Evolutionary conservation across 2,888 invertebrate species (phyloP), one percentile per base, ranked within the genome.

Genomic region (Criorhina ranunculi): DNA sequence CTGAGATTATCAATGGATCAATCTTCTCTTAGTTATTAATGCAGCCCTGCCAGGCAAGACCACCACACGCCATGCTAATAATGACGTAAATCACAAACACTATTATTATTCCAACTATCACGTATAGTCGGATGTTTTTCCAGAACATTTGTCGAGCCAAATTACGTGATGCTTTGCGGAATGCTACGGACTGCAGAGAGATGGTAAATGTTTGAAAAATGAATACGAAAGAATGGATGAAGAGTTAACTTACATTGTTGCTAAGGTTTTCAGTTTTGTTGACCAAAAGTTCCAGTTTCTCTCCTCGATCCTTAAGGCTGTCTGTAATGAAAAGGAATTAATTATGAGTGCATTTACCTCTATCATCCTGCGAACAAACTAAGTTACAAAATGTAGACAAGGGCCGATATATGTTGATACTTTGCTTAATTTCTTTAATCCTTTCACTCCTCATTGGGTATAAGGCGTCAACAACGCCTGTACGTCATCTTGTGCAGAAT

Each of bases 251-350:
- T 93, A 98, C 98, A 91, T 95, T 96, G 85, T 95, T 95, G 89
- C 95, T 96, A 87, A 99, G 94, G 92, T 96, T 96, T 90, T 98
- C 97, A 60, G 98, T 96, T 93, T 98, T 98, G 91, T 98, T 95
- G 6, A 98, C 96, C 69, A 99, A 93, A 66, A 98, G 93, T 91
- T 98, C 98, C 87, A 99, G 92, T 92, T 95, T 95, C 92, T 98
- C 98, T 5, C 98, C 98, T 88, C 98, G 94, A 93, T 95, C 95
- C 37, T 97, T 95, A 89, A 98, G 94, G 90, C 94, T 96, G 92
- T 98, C 98, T 97, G 93, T 78, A 93, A 93, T 70, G 55, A 70
- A 70, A 72, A 31, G 9, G 3, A 8, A 46, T 9, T 5, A 9
- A 19, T 4, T 0, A 24, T 24, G 24, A 24, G 24, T 24, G 24